Evolutionary conservation across 2,113 vertebrate genomes (phyloP), one percentile per base, ranked within the genome.

Genomic region (Oceanodroma tethys): DNA sequence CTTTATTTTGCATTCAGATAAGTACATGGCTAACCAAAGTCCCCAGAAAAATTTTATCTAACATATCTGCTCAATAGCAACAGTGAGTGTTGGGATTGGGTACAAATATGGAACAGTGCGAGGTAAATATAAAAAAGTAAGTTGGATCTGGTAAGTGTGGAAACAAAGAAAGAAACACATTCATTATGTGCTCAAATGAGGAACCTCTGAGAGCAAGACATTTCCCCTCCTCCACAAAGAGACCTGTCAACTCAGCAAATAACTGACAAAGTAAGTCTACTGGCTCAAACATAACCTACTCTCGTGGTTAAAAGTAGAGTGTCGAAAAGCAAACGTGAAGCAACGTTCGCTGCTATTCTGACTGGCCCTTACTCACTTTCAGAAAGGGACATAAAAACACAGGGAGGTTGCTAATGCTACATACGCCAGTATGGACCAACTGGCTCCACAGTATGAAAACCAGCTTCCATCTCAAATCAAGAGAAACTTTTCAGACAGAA

Each of bases 131-230:
- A 27, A 91, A 90, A 53, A 71, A 79, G 6, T 30, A 62, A 60
- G 30, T 10, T 72, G 81, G 36, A 76, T 25, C 59, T 63, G 66
- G 50, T 36, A 45, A 47, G 43, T 4, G 48, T 66, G 58, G 88
- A 79, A 87, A 53, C 76, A 79, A 86, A 29, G 16, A 76, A 76
- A 63, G 25, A 67, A 9, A 81, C 73, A n/a, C 40, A 52, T 60
- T 79, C 76, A 66, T 70, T 58, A 38, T 16, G n/a, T 34, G 58
- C 70, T 70, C 74, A 93, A 90, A 95, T 84, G 86, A 97, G 96
- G 86, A 96, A 97, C 84, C n/a, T 87, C 83, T n/a, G 70, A 38
- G 32, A 89, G 53, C 58, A 82, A 89, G n/a, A 58, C 2, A 58
- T 42, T 79, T 75, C 48, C 78, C 53, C 50, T 81, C 73, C 66